These are phyloP conservation scores for Crossaster papposus DNA, from an alignment of 53 echinoderm and acorn worm species.

Conservation along the genomic window DNA sequence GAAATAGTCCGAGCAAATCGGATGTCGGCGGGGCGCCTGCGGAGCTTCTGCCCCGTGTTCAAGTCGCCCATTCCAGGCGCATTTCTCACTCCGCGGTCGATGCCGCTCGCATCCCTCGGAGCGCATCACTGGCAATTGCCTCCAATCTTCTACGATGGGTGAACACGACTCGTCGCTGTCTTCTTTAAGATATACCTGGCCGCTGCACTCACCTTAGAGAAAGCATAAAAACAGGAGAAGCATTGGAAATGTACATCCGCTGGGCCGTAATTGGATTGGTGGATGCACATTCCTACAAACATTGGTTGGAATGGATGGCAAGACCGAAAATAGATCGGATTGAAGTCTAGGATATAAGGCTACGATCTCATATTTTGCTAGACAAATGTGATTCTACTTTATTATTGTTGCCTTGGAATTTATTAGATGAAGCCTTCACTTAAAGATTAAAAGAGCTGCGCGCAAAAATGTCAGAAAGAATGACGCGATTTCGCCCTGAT, in stretches of 20 bases:
- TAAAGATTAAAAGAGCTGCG: not conserved
- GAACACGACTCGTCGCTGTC: not conserved
- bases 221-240: not conserved
- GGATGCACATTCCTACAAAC: constrained; percentile 6
- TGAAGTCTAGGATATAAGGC: not conserved
- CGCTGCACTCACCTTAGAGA: constrained; percentile 31
- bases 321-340: constrained; percentile 30
- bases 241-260: constrained; percentile 22
- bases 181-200: constrained; percentile 27
- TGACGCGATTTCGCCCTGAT: not conserved
- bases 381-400: not conserved
- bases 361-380: not conserved
- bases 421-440: no score
- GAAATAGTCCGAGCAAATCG: constrained; percentile 27
- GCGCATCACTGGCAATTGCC: constrained; percentile 40
- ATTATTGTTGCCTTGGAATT: no score
- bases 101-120: constrained; percentile 25
- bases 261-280: constrained; percentile 34
- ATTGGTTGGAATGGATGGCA: not conserved
- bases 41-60: constrained; percentile 18
- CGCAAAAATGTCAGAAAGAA: constrained; percentile 7
- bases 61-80: constrained; percentile 41
- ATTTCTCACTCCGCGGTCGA: constrained; percentile 37
- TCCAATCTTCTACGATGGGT: constrained; percentile 8
- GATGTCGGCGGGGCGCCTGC: constrained; percentile 2